Evolutionary conservation across 2,888 invertebrate genomes (phyloP).

Genomic region (Sinelater perroti): DNA sequence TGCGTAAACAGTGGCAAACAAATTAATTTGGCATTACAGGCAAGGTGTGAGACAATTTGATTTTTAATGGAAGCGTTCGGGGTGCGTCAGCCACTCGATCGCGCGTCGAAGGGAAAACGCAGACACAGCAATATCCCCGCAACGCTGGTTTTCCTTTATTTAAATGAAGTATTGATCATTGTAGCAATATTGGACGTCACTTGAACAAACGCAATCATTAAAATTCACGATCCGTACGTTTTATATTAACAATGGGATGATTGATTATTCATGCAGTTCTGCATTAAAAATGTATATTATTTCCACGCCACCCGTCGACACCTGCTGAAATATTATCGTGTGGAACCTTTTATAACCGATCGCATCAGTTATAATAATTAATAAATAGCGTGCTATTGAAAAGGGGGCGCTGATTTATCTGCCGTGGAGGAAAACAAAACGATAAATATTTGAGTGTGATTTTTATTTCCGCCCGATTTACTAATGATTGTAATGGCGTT

Average conservation of each 20-base stretch:
- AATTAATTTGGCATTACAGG: slow-evolving; percentile 25
- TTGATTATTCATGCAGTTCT: slow-evolving; percentile 17
- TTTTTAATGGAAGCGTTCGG: no score
- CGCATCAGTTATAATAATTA: no score
- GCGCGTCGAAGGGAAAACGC: neutral
- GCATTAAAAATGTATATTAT: slow-evolving; percentile 10
- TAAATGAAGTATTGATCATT: slow-evolving; percentile 28
- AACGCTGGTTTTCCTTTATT: slow-evolving; percentile 9
- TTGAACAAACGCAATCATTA: slow-evolving; percentile 23
- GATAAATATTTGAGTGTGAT: no score
- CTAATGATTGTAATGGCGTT: no score
- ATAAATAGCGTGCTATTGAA: no score
- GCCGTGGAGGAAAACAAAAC: no score
- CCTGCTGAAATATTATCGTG: slow-evolving; percentile 11
- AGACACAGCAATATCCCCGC: neutral
- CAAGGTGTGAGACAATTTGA: slow-evolving; percentile 11
- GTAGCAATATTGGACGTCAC: slow-evolving; percentile 15
- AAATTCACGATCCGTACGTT: slow-evolving; percentile 18
- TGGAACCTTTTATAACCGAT: no score
- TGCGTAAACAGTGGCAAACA: slow-evolving; percentile 34
- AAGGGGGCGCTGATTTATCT: no score
- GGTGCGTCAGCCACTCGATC: no score
- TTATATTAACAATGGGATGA: slow-evolving; percentile 14
- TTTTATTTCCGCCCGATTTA: no score
- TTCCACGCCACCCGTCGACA: slow-evolving; percentile 10